Conservation (phyloP, 1,140 invertebrate genomes). For the Hypsibius dujardini region DNA sequence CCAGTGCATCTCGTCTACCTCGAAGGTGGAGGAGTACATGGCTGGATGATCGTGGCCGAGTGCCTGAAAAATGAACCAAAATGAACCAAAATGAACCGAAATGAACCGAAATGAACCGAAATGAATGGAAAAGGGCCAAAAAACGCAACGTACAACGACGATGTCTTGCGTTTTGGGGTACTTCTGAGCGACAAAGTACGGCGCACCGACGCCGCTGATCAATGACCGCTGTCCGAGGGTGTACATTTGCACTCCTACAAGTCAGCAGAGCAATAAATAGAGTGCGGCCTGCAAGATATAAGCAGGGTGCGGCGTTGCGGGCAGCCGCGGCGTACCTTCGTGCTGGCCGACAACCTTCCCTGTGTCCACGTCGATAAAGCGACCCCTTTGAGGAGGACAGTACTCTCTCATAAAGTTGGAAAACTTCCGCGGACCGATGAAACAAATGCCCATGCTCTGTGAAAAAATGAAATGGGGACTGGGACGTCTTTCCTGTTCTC, state of each 20-base stretch:
- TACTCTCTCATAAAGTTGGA: conserved; percentile 49
- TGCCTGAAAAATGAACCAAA: conserved; percentile 42
- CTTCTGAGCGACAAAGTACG: conserved; percentile 57
- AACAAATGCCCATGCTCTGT: conserved; percentile 81
- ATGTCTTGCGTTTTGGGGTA: conserved; percentile 50
- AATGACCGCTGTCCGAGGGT: conserved; percentile 68
- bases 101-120: conserved; percentile 11
- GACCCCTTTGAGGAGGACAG: conserved; percentile 51
- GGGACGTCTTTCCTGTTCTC: too few species aligned
- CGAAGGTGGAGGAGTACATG: not conserved
- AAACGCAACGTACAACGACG: conserved; percentile 37
- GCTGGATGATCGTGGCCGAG: conserved; percentile 36
- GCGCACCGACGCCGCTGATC: conserved; percentile 37
- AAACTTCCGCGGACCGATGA: conserved; percentile 56
- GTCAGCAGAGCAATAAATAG: conserved; percentile 21
- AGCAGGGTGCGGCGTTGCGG: not conserved
- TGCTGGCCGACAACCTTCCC: conserved; percentile 57
- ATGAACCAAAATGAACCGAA: conserved; percentile 13
- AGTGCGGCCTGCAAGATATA: conserved; percentile 25
- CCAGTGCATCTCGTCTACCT: not conserved
- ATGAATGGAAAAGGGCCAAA: conserved; percentile 9
- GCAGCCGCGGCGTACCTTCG: conserved; percentile 38
- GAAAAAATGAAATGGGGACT: too few species aligned
- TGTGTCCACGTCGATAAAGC: conserved; percentile 65
- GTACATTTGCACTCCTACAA: conserved; percentile 55